Conservation (phyloP, 2,888 invertebrate species). For the Pheosia tremula region DNA sequence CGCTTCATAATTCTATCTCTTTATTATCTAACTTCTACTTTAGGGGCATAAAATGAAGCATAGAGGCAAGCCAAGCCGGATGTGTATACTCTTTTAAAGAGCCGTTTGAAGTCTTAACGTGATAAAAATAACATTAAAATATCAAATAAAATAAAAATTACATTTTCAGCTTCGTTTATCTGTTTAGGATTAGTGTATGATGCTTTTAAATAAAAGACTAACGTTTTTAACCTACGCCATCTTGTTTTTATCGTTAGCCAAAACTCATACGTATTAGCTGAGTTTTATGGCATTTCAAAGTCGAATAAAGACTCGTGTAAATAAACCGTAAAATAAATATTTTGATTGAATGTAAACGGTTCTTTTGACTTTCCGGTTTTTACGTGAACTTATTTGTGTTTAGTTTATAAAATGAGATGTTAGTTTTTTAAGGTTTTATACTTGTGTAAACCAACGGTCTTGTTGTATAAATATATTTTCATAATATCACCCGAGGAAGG, state of each 20-base stretch:
- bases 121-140: conserved; percentile 4
- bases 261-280: conserved; percentile 8
- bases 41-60: background rate
- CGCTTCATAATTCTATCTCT: no score
- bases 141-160: background rate
- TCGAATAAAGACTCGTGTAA: conserved; percentile 18
- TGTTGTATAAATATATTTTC: no score
- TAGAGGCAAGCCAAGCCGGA: conserved; percentile 2
- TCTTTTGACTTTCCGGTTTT: background rate
- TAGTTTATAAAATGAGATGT: background rate
- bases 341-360: conserved; percentile 19
- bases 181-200: background rate
- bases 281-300: conserved; percentile 23
- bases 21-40: background rate
- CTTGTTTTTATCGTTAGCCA: conserved; percentile 14
- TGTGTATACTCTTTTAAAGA: background rate
- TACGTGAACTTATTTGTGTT: background rate
- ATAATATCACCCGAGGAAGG: no score
- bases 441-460: no score
- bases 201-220: background rate
- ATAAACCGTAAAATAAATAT: conserved; percentile 22
- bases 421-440: background rate
- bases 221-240: background rate
- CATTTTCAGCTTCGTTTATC: background rate
- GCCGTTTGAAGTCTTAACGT: conserved; percentile 4